Percentiles rank a stretch among this genome's conserved stretches.
phyloP scores from a whole-genome alignment of 2,888 invertebrate genomes.

The Drosophila acutilabella region DNA sequence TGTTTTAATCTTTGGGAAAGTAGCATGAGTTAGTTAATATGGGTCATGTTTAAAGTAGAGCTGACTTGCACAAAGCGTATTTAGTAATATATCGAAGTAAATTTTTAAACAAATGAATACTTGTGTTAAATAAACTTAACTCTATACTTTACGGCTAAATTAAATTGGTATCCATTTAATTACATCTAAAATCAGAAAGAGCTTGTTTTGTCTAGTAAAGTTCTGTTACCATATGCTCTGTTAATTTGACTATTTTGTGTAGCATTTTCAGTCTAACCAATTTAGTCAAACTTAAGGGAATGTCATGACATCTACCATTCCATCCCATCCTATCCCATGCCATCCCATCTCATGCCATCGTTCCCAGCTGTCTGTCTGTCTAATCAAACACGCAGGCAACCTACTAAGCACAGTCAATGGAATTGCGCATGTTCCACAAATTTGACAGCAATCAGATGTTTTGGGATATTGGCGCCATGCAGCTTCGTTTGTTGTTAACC shows the following conservation, averaged over 20 bases:
- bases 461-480: constrained; percentile 68
- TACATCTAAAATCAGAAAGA: too few relatives aligned
- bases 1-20: constrained; percentile 3
- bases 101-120: background rate
- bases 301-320: background rate
- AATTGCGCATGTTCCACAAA: constrained; percentile 64
- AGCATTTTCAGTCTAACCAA: background rate
- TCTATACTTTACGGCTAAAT: too few relatives aligned
- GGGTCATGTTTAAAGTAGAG: background rate
- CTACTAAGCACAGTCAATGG: constrained; percentile 29
- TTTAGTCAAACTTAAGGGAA: background rate
- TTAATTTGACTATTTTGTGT: background rate
- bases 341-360: background rate
- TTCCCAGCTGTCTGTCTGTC: background rate
- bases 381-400: constrained; percentile 10
- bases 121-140: too few relatives aligned
- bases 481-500: constrained; percentile 71
- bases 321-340: constrained; percentile 2
- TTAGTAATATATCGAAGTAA: background rate
- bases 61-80: background rate
- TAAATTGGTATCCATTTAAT: too few relatives aligned
- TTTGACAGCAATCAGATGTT: constrained; percentile 80
- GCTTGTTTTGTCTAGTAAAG: background rate
- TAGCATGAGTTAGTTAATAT: background rate
- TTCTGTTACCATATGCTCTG: constrained; percentile 2